Evolutionary conservation across 2,888 invertebrate species (phyloP).

Genomic region (Malachius bipustulatus): DNA sequence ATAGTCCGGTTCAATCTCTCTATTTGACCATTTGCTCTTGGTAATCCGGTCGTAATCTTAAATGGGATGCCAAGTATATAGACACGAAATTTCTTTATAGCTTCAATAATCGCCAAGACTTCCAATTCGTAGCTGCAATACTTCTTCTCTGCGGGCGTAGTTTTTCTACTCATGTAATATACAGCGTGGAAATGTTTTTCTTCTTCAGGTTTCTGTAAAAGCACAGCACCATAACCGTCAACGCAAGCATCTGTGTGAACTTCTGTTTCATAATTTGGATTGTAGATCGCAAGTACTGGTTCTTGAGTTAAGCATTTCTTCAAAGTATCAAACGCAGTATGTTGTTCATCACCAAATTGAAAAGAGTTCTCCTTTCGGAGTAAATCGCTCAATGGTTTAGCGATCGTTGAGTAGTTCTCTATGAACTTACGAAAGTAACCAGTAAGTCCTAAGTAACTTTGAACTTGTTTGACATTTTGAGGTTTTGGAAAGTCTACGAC

Average conservation of each 20-base stretch:
- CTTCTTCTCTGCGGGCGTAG: no score
- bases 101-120: no score
- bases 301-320: conserved; percentile 15
- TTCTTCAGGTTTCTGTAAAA: conserved; percentile 21
- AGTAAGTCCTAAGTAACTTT: no score
- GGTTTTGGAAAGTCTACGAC: no score
- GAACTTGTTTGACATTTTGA: no score
- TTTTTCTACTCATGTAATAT: conserved; percentile 26
- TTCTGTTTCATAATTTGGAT: conserved; percentile 15
- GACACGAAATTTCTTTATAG: no score
- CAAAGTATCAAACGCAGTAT: conserved; percentile 13
- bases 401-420: conserved; percentile 22
- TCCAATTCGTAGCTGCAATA: no score
- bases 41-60: no score
- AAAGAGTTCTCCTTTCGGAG: conserved; percentile 19
- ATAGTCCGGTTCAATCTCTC: no score
- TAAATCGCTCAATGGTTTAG: conserved; percentile 26
- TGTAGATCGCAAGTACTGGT: conserved; percentile 17
- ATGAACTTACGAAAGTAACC: conserved; percentile 29
- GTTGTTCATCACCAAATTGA: conserved; percentile 13
- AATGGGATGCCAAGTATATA: no score
- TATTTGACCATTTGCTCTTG: no score
- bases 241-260: conserved; percentile 24
- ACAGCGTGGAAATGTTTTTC: conserved; percentile 24
- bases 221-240: conserved; percentile 22